Base-by-base conservation (phyloP, 2,113 vertebrate species). In the Podarcis cretensis region DNA sequence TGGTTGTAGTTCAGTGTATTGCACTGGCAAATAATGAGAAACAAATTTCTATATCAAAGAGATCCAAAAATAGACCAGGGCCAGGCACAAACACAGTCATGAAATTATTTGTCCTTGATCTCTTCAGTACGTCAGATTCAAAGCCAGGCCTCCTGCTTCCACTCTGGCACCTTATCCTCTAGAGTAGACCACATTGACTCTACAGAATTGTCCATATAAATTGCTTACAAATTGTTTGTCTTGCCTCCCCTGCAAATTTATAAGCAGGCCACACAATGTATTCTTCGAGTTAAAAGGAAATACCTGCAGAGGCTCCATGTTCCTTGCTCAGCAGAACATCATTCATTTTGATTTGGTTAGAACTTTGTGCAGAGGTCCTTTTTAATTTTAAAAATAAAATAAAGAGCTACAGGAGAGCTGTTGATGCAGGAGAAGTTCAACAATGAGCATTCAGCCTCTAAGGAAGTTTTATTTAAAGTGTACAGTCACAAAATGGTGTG, bases 191-290 rank as follows among this genome's bases (percentile, higher is more conserved):
- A 87, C 84, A 89, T 48, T 79, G 75, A 78, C 27, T 48, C 83
- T 85, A 32, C 90, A 84, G 37, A 2, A 63, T 85, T 85, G 76
- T 75, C 59, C 83, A 23, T 0, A 68, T 68, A 89, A 83, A 79
- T 92, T 90, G 89, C 87, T 91, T 90, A 92, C 48, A 59, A 83
- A 90, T 71, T 66, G 68, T 71, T 93, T 92, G 89, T 83, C 87
- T 91, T 54, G 43, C 73, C 89, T 57, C 86, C 78, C 89, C 59
- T 79, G 4, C 0, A 83, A 78, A 54, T 91, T 87, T 91, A 92
- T 88, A 90, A 89, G 90, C 69, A 88, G 87, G 68, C 87, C 63
- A 40, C 68, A 54, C 25, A 77, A 32, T 84, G 74, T 76, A 59
- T 16, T 90, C 93, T 91, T 89, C 89, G 89, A 87, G 86, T 81